Evolutionary conservation across 2,888 invertebrate genomes (phyloP).

Genomic region (Ichneumon xanthorius): DNA sequence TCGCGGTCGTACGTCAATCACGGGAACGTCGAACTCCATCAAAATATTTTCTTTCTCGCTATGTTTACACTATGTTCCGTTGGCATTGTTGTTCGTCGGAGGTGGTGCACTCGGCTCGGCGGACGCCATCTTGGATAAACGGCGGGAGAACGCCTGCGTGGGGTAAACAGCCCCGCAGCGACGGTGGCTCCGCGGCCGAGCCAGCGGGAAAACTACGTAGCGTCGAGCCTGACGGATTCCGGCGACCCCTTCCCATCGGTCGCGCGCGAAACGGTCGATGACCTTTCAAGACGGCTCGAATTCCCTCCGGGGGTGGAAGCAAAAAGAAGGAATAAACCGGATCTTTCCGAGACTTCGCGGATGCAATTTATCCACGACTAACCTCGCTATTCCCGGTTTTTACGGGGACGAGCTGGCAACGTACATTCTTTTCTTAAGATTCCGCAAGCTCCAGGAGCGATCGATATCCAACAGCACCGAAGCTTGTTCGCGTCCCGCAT

Average conservation of each 20-base stretch:
- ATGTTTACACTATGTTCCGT: slow-evolving; percentile 52
- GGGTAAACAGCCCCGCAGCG: slow-evolving; percentile 22
- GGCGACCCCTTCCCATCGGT: slow-evolving; percentile 8
- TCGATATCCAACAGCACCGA: slow-evolving; percentile 37
- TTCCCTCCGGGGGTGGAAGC: not conserved
- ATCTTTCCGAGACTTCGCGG: slow-evolving; percentile 26
- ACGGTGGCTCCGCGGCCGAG: slow-evolving; percentile 14
- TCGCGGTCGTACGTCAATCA: slow-evolving; percentile 4
- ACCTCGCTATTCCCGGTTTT: slow-evolving; percentile 11
- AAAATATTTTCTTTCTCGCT: slow-evolving; percentile 17
- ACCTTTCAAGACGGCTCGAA: not conserved
- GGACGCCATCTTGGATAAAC: slow-evolving; percentile 55
- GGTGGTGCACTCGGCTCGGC: slow-evolving; percentile 26
- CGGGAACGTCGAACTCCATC: not conserved
- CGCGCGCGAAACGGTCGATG: slow-evolving; percentile 12
- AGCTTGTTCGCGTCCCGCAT: slow-evolving; percentile 4
- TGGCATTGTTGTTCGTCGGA: slow-evolving; percentile 60
- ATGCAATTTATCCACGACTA: slow-evolving; percentile 56
- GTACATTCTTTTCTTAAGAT: not conserved
- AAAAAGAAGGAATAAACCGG: not conserved
- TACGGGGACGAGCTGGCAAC: not conserved
- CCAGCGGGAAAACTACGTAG: slow-evolving; percentile 8
- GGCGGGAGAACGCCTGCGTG: slow-evolving; percentile 56
- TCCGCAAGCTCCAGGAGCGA: slow-evolving; percentile 61
- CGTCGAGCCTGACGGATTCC: slow-evolving; percentile 33